These are phyloP conservation scores for Cecidostiba fungosa DNA, from an alignment of 2,888 invertebrate species.

Conservation along the genomic window DNA sequence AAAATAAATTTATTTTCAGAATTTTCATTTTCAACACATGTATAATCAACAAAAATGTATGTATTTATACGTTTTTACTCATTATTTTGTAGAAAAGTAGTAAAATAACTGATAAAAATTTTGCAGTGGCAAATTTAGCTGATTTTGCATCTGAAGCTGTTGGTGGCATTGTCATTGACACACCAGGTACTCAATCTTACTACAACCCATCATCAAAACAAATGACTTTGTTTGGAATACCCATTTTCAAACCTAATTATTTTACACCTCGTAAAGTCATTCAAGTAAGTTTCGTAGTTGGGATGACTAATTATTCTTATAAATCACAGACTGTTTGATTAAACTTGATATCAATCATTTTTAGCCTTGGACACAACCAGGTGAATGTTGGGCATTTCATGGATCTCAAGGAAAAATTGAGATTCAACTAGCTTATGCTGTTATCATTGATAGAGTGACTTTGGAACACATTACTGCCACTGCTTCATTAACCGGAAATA, in stretches of 20 bases:
- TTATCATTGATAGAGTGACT: conserved; percentile 81
- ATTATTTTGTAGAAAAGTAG: conserved; percentile 5
- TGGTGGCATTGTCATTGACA: conserved; percentile 72
- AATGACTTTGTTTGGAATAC: conserved; percentile 71
- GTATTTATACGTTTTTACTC: neutral
- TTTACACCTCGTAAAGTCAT: conserved; percentile 74
- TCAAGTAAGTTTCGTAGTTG: conserved; percentile 66
- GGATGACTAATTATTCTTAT: neutral
- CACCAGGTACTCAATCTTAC: conserved; percentile 74
- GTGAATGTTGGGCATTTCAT: conserved; percentile 85
- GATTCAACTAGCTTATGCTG: conserved; percentile 73
- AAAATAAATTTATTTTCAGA: conserved; percentile 56
- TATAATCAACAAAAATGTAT: conserved; percentile 56
- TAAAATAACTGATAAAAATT: neutral
- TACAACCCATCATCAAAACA: conserved; percentile 65
- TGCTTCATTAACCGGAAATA: conserved; percentile 81
- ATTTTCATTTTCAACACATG: conserved; percentile 63
- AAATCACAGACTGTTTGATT: neutral
- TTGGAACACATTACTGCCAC: conserved; percentile 83
- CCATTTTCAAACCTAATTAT: conserved; percentile 71
- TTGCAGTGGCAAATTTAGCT: conserved; percentile 65
- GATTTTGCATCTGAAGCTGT: conserved; percentile 75
- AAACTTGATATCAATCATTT: neutral
- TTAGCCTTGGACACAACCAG: conserved; percentile 78
- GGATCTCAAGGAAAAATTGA: conserved; percentile 80